These are phyloP conservation scores for Triplophysa dalaica DNA, from an alignment of 2,113 vertebrate species.

Conservation along the genomic window DNA sequence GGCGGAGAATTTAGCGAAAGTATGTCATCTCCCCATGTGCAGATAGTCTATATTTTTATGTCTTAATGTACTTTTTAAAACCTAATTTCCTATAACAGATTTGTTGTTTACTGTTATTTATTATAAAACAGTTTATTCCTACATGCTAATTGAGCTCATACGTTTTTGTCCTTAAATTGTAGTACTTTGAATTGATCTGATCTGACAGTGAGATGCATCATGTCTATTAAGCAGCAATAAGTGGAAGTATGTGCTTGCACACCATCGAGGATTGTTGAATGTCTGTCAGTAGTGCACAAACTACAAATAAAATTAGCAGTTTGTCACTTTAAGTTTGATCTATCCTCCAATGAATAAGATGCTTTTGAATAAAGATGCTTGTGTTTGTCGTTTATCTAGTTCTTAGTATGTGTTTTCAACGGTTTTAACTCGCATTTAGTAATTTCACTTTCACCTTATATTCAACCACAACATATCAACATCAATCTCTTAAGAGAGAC, in stretches of 20 bases:
- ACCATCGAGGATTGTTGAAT: background rate
- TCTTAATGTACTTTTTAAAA: no score
- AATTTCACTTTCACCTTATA: background rate
- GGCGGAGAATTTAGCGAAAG: no score
- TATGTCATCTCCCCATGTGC: no score
- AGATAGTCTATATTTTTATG: no score
- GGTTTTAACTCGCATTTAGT: slow-evolving; percentile 3
- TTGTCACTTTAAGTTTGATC: background rate
- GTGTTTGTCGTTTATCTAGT: background rate
- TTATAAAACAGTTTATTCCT: no score
- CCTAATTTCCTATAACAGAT: no score
- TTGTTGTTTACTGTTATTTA: no score
- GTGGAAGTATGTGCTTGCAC: background rate
- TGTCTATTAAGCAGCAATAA: background rate
- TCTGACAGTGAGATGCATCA: background rate
- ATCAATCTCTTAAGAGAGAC: background rate
- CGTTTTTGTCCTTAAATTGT: background rate
- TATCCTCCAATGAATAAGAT: no score
- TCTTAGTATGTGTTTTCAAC: background rate
- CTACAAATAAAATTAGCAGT: background rate
- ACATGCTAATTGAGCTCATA: no score
- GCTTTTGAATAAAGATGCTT: no score
- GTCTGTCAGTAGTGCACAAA: background rate
- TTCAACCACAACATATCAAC: background rate
- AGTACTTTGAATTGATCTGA: background rate